These are phyloP conservation scores for Aphelenchoides avenae DNA, from an alignment of 1,140 invertebrate genomes.

Conservation along the genomic window DNA sequence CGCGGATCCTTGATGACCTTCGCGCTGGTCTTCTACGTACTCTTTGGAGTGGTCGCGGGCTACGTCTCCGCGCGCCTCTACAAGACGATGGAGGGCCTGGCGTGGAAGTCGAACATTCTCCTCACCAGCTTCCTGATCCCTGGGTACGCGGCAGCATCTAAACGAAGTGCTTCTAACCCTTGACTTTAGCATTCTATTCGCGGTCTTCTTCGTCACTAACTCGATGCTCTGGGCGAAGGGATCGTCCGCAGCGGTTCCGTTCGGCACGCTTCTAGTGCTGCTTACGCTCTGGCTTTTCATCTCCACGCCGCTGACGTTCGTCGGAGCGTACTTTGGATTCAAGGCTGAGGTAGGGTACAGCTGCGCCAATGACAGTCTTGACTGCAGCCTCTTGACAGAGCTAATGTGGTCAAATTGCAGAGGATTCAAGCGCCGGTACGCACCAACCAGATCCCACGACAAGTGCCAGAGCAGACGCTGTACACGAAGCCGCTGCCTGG, in stretches of 20 bases:
- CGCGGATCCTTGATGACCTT: slow-evolving; percentile 96
- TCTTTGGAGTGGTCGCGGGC: slow-evolving; percentile 87
- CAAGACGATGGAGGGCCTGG: slow-evolving; percentile 80
- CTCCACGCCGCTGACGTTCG: slow-evolving; percentile 93
- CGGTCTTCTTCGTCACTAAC: slow-evolving; percentile 91
- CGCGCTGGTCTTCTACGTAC: slow-evolving; percentile 77
- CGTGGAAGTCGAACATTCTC: slow-evolving; percentile 96
- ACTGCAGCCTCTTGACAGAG: neutral
- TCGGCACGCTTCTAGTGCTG: slow-evolving; percentile 92
- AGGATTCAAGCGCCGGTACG: slow-evolving; percentile 86
- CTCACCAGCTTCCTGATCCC: slow-evolving; percentile 90
- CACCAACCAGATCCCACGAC: slow-evolving; percentile 95
- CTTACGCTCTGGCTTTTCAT: slow-evolving; percentile 93
- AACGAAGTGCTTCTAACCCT: slow-evolving; percentile 7
- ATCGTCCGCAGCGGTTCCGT: slow-evolving; percentile 87
- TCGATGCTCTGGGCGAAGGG: slow-evolving; percentile 87
- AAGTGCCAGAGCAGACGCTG: slow-evolving; percentile 93
- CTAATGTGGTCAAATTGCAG: slow-evolving; percentile 11
- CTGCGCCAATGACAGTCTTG: neutral
- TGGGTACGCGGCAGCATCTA: slow-evolving; percentile 73
- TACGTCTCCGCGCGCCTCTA: slow-evolving; percentile 92
- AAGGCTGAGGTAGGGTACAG: slow-evolving; percentile 75
- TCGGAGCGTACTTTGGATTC: slow-evolving; percentile 96
- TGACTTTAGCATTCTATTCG: slow-evolving; percentile 77
- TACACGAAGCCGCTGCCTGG: slow-evolving; percentile 82